phyloP scores from a whole-genome alignment of 2,888 invertebrate genomes.

The Gerris lacustris region DNA sequence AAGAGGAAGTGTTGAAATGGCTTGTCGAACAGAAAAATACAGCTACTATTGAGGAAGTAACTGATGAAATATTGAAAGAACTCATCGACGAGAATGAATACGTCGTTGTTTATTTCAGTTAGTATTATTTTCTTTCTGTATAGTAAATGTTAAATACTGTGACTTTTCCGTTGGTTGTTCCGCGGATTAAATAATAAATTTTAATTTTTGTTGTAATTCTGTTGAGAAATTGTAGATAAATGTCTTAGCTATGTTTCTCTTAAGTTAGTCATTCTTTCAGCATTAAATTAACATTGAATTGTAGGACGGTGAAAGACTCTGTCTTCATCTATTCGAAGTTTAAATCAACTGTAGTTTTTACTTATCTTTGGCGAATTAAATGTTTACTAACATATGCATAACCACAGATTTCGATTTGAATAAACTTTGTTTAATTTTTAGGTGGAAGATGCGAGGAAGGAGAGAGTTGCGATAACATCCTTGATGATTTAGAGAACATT shows the following conservation, averaged over 20 bases:
- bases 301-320: too few relatives aligned
- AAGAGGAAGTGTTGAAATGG: constrained; percentile 85
- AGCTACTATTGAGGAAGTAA: constrained; percentile 87
- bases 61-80: constrained; percentile 74
- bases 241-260: too few relatives aligned
- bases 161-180: not conserved
- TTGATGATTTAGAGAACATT: constrained; percentile 78
- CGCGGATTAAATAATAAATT: not conserved
- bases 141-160: constrained; percentile 13
- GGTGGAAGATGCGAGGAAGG: constrained; percentile 78
- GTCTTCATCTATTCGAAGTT: too few relatives aligned
- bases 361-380: too few relatives aligned
- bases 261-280: too few relatives aligned
- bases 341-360: too few relatives aligned
- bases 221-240: too few relatives aligned
- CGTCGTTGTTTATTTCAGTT: constrained; percentile 86
- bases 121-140: constrained; percentile 35
- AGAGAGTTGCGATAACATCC: constrained; percentile 70
- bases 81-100: constrained; percentile 83
- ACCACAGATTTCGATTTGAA: too few relatives aligned
- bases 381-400: too few relatives aligned
- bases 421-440: constrained; percentile 33
- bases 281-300: too few relatives aligned
- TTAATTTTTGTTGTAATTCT: not conserved
- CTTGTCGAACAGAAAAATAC: constrained; percentile 73